Conservation (phyloP, 2,888 invertebrate genomes). For the Neoascia interrupta region DNA sequence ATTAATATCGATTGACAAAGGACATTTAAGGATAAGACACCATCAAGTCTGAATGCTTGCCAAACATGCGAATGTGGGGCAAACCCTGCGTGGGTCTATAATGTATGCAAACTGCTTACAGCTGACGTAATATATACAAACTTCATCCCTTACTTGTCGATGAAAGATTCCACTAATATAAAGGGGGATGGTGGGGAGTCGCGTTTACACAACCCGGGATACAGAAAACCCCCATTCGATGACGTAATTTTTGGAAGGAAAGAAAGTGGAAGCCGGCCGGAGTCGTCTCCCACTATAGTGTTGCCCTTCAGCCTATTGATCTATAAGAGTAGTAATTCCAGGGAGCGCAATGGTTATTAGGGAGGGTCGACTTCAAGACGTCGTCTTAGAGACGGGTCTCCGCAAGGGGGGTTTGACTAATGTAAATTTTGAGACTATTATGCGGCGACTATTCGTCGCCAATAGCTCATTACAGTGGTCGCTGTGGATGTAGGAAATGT, state of each 20-base stretch:
- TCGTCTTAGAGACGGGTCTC: neutral
- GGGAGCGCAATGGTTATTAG: slow-evolving; percentile 11
- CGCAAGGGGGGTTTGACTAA: neutral
- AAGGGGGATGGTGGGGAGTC: neutral
- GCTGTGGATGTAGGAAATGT: slow-evolving; percentile 42
- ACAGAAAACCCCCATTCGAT: too few species aligned
- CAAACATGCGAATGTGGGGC: neutral
- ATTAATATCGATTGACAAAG: slow-evolving; percentile 1
- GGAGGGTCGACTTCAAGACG: neutral
- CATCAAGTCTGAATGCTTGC: slow-evolving; percentile 18
- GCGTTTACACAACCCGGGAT: slow-evolving; percentile 20
- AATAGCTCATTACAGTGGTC: slow-evolving; percentile 19
- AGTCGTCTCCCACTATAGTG: slow-evolving; percentile 5
- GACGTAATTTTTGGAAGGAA: slow-evolving; percentile 43
- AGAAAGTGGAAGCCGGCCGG: neutral
- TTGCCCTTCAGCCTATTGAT: slow-evolving; percentile 1
- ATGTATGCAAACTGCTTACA: neutral
- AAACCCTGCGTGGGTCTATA: neutral
- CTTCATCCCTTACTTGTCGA: neutral
- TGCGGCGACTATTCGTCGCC: slow-evolving; percentile 50
- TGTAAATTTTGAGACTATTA: slow-evolving; percentile 50
- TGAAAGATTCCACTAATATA: neutral
- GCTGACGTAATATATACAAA: slow-evolving; percentile 10
- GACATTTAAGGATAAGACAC: neutral
- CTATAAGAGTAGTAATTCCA: slow-evolving; percentile 34